A percentile compares a stretch with the other conserved stretches of the same genome.
Conservation (phyloP, 2,113 vertebrate species). For the Callospermophilus lateralis region DNA sequence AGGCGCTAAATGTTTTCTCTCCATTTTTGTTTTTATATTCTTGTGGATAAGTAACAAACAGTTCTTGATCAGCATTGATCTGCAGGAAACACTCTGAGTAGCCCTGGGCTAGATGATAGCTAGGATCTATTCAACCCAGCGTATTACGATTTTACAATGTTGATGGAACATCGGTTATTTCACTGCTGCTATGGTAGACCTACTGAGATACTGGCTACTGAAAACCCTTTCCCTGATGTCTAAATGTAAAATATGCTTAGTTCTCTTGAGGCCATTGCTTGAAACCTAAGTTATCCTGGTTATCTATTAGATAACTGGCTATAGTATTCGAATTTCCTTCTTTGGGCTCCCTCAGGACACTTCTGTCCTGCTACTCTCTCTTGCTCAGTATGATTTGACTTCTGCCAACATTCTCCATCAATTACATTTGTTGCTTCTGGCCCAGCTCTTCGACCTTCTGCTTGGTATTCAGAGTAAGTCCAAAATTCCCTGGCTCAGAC, state of each 20-base stretch:
- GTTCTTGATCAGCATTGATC: neutral
- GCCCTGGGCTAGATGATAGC: neutral
- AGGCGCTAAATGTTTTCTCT: neutral
- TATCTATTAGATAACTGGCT: neutral
- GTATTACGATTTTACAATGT: neutral
- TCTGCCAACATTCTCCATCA: neutral
- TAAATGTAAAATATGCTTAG: neutral
- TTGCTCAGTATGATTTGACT: neutral
- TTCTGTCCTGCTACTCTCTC: neutral
- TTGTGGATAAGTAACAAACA: neutral
- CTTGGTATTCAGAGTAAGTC: neutral
- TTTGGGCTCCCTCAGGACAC: neutral
- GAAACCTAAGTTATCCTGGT: neutral
- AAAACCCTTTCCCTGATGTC: neutral
- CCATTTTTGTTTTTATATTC: neutral
- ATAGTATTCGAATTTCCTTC: neutral
- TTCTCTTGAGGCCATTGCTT: neutral
- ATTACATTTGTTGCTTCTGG: neutral
- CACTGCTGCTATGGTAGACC: neutral
- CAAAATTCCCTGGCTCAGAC: neutral
- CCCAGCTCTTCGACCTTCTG: neutral
- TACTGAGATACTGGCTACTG: neutral
- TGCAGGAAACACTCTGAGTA: neutral
- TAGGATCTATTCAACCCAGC: neutral
- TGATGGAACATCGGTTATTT: neutral